Percentiles rank a stretch among this genome's conserved stretches.
These are phyloP conservation scores for Sylvilagus floridanus DNA, from an alignment of 2,797 vertebrate species.

Conservation along the genomic window DNA sequence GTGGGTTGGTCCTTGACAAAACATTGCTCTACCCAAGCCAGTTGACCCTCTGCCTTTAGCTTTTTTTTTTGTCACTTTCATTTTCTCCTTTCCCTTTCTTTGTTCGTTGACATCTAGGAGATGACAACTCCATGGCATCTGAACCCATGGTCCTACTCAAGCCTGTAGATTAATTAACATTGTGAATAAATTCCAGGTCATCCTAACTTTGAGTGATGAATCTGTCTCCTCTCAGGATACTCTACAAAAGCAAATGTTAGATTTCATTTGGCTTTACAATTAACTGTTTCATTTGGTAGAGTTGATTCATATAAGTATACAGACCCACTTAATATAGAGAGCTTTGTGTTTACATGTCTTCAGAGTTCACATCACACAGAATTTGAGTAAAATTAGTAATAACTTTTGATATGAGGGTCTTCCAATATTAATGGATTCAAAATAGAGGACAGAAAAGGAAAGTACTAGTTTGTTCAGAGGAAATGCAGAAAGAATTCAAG, in stretches of 20 bases:
- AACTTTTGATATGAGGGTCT: background rate
- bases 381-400: conserved; percentile 37
- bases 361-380: background rate
- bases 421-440: conserved; percentile 36
- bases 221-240: background rate
- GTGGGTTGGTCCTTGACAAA: background rate
- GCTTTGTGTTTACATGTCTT: background rate
- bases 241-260: background rate
- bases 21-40: background rate
- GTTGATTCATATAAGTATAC: background rate
- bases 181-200: conserved; percentile 6
- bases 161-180: background rate
- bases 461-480: background rate
- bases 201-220: background rate
- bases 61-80: background rate
- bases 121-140: background rate
- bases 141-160: background rate
- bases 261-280: conserved; percentile 53
- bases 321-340: background rate
- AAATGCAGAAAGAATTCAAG: conserved; percentile 25
- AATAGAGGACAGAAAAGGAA: conserved; percentile 39
- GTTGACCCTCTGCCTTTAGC: background rate
- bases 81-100: background rate
- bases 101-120: background rate
- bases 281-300: conserved; percentile 5